These are phyloP conservation scores for Sphaerophoria rueppellii DNA, from an alignment of 2,888 invertebrate genomes.

Conservation along the genomic window DNA sequence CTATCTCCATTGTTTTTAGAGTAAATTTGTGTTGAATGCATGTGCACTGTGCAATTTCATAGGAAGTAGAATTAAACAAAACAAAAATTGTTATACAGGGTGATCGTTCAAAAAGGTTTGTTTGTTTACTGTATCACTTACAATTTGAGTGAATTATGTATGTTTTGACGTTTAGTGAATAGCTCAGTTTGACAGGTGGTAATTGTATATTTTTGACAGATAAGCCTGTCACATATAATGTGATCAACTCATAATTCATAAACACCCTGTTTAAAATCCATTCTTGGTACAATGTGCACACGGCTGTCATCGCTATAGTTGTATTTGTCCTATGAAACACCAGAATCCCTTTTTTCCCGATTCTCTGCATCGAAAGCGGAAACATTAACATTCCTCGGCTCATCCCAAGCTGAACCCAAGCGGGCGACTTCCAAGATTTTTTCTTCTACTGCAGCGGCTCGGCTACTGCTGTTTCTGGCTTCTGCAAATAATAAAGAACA, in stretches of 20 bases:
- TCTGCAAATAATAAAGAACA: constrained; percentile 5
- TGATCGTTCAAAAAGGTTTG: neutral
- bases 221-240: too few species aligned
- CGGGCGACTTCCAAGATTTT: constrained; percentile 65
- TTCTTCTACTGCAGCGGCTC: constrained; percentile 21
- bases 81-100: constrained; percentile 9
- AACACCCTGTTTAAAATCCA: constrained; percentile 17
- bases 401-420: constrained; percentile 66
- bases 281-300: constrained; percentile 25
- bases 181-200: too few species aligned
- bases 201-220: too few species aligned
- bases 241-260: neutral
- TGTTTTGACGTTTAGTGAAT: too few species aligned
- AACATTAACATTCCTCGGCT: constrained; percentile 71
- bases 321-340: constrained; percentile 31
- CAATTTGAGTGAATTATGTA: too few species aligned
- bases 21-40: constrained; percentile 36
- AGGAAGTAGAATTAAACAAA: constrained; percentile 44
- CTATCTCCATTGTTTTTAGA: constrained; percentile 58
- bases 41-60: constrained; percentile 59
- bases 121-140: neutral
- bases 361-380: constrained; percentile 48
- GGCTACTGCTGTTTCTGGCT: neutral
- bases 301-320: constrained; percentile 5
- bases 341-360: constrained; percentile 7